Base-by-base conservation (phyloP, 2,797 vertebrate genomes). In the Sciurus carolinensis region DNA sequence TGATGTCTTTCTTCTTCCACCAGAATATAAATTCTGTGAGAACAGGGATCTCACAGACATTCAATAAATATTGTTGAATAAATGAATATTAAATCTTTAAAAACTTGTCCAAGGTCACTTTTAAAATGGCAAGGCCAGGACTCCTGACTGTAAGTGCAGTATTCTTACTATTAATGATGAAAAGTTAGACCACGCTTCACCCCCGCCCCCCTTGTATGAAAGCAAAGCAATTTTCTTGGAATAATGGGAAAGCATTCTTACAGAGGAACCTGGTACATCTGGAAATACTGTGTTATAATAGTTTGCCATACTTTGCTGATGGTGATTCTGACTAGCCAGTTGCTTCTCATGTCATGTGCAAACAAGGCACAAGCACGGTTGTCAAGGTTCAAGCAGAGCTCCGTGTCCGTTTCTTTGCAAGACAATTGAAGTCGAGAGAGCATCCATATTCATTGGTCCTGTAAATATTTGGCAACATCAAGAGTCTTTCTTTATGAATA, bases 61-160 rank as follows among this genome's bases (percentile, higher is more conserved):
- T 95, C 90, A 44, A n/a, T 92, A 96, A 88, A 62, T 83, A 86
- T 80, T 95, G 69, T 94, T 95, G 90, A 89, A 86, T 93, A 92
- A 89, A 83, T 95, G 77, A 96, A 95, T 84, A 94, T 79, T 83
- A 87, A 82, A 64, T 79, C 47, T 95, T 96, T 22, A 84, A 59
- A 88, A 50, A 39, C 57, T 14, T 75, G 30, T 64, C 52, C 84
- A 87, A 36, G 30, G 75, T 95, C 80, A 91, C 67, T 17, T 44
- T 77, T 90, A 24, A 72, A 73, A 81, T 67, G 92, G 42, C 92
- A 92, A 54, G 88, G 28, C 24, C 30, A 1, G 59, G 90, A 20
- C 81, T 67, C 82, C 67, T 77, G 75, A 33, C 84, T 22, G 47
- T 17, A 62, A 20, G 12, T 14, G 15, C 50, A 6, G 0, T 71